phyloP scores from a whole-genome alignment of 1,140 invertebrate genomes.

The Elymnias hypermnestra region DNA sequence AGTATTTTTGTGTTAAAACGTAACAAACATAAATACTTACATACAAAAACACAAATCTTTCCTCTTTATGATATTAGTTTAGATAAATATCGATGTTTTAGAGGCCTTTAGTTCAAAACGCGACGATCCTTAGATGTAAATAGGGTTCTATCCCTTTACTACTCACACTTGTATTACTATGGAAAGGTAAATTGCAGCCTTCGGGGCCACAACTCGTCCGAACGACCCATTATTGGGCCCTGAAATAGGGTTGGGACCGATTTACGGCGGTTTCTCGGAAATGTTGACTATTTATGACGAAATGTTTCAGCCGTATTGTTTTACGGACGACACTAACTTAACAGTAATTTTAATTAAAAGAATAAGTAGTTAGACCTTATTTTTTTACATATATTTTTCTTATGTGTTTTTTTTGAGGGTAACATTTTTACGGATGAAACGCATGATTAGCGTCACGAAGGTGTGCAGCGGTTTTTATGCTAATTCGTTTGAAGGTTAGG shows the following conservation, averaged over 20 bases:
- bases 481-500: too few species aligned
- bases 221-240: constrained; percentile 1
- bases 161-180: not conserved
- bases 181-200: not conserved
- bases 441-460: too few species aligned
- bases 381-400: too few species aligned
- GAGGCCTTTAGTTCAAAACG: not conserved
- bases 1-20: too few species aligned
- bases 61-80: too few species aligned
- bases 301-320: not conserved
- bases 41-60: too few species aligned
- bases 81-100: not conserved
- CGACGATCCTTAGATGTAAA: not conserved
- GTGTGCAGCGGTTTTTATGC: too few species aligned
- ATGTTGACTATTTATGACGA: constrained; percentile 2
- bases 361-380: too few species aligned
- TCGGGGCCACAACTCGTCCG: not conserved
- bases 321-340: not conserved
- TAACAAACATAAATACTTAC: too few species aligned
- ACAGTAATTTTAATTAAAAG: too few species aligned
- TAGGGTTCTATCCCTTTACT: not conserved
- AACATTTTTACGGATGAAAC: too few species aligned
- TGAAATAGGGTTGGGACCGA: constrained; percentile 1
- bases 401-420: too few species aligned
- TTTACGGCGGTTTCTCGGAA: not conserved